Conservation (phyloP, 2,797 vertebrate genomes). For the Neosalanx taihuensis region DNA sequence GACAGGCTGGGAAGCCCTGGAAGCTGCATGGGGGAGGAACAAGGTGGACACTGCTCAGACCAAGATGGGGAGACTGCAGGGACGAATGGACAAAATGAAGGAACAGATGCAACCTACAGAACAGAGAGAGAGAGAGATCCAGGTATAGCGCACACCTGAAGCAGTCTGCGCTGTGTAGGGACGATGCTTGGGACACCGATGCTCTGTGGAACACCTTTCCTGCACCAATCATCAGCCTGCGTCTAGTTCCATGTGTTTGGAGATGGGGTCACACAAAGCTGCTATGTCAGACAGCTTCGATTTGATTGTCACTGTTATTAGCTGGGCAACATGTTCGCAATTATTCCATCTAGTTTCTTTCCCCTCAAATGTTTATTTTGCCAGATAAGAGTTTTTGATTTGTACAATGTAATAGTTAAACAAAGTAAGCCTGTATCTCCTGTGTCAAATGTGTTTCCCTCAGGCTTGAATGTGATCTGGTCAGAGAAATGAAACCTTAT, state of each 20-base stretch:
- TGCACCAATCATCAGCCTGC: too few species aligned
- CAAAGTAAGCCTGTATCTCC: neutral
- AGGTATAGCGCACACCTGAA: neutral
- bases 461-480: too few species aligned
- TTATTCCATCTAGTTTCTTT: neutral
- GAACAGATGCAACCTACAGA: neutral
- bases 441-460: neutral
- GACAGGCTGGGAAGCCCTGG: constrained; percentile 9
- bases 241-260: neutral
- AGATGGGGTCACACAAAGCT: neutral
- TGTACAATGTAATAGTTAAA: neutral
- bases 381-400: neutral
- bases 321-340: neutral
- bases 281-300: neutral
- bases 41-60: constrained; percentile 37
- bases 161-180: neutral
- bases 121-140: neutral
- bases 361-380: neutral
- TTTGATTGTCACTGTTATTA: too few species aligned
- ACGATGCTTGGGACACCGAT: neutral
- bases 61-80: constrained; percentile 12
- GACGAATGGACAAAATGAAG: neutral
- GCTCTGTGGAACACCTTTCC: neutral
- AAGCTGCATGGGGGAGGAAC: constrained; percentile 16
- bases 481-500: neutral